Conservation (phyloP, 2,113 vertebrate genomes). For the Psittacus erithacus region DNA sequence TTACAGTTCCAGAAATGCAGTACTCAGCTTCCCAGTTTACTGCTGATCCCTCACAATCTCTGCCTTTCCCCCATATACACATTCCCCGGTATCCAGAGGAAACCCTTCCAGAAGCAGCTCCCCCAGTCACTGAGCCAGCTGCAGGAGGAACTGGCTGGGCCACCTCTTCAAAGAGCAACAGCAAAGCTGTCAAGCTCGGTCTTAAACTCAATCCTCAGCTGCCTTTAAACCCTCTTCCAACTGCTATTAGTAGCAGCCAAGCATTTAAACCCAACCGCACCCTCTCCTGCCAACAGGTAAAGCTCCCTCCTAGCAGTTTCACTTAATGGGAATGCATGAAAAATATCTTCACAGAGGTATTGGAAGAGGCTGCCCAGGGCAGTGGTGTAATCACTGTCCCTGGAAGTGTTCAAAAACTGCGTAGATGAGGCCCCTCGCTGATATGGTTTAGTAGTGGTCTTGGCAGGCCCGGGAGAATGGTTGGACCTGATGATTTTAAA, state of each 20-base stretch:
- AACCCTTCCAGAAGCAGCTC: neutral
- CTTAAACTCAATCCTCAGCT: neutral
- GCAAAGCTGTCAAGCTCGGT: neutral
- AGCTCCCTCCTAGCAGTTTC: too few species aligned
- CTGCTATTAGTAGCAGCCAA: neutral
- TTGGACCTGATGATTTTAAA: neutral
- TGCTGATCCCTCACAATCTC: neutral
- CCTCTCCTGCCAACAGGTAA: accelerated
- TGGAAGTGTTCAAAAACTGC: neutral
- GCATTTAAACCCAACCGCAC: accelerated
- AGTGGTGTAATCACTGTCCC: neutral
- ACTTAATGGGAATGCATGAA: neutral
- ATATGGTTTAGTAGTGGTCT: neutral
- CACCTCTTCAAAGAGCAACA: neutral
- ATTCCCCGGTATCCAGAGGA: neutral
- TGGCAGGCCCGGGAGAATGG: neutral
- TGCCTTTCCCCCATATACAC: accelerated
- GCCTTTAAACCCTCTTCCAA: neutral
- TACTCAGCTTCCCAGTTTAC: neutral
- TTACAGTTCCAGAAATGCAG: neutral
- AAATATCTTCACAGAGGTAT: neutral
- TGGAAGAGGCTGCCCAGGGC: neutral
- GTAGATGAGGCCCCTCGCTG: neutral
- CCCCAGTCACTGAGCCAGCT: neutral
- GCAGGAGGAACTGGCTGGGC: neutral